Conservation (phyloP, 2,888 invertebrate species). For the Cecidostiba fungosa region DNA sequence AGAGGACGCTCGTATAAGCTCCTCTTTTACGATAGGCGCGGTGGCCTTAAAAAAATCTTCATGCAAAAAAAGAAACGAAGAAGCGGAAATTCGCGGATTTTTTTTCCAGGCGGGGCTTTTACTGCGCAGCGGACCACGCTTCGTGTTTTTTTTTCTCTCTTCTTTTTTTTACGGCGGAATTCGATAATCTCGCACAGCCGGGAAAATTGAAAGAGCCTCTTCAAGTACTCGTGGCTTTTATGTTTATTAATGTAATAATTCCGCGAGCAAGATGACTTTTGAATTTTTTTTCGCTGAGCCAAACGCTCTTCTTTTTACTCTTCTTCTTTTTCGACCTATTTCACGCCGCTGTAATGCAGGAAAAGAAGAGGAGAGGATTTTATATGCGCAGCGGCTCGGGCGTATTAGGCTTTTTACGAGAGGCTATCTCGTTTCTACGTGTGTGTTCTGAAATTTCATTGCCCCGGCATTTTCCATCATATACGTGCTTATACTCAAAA, state of each 20-base stretch:
- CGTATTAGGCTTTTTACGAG: constrained; percentile 51
- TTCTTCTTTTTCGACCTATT: constrained; percentile 24
- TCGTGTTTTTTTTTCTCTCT: not conserved
- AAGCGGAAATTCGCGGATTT: constrained; percentile 8
- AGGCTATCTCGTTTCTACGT: constrained; percentile 49
- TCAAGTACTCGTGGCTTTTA: constrained; percentile 45
- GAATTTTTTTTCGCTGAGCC: constrained; percentile 37
- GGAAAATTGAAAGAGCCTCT: constrained; percentile 52
- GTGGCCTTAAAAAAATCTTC: constrained; percentile 41
- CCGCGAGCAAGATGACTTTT: constrained; percentile 42
- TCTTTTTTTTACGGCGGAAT: constrained; percentile 44
- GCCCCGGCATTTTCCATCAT: constrained; percentile 3
- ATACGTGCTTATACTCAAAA: not conserved
- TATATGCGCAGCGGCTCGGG: constrained; percentile 24
- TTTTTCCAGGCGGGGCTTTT: not conserved
- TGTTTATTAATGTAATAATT: constrained; percentile 59
- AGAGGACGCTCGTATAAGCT: constrained; percentile 25
- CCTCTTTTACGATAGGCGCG: constrained; percentile 31
- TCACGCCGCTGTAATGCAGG: constrained; percentile 42
- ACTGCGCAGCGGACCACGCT: not conserved
- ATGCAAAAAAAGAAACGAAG: not conserved
- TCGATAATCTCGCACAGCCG: constrained; percentile 47
- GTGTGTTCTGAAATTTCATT: constrained; percentile 46
- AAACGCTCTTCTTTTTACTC: not conserved
- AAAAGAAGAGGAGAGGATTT: constrained; percentile 21